Conservation (phyloP, 35 echinoderm and acorn worm genomes). For the Lytechinus variegatus region DNA sequence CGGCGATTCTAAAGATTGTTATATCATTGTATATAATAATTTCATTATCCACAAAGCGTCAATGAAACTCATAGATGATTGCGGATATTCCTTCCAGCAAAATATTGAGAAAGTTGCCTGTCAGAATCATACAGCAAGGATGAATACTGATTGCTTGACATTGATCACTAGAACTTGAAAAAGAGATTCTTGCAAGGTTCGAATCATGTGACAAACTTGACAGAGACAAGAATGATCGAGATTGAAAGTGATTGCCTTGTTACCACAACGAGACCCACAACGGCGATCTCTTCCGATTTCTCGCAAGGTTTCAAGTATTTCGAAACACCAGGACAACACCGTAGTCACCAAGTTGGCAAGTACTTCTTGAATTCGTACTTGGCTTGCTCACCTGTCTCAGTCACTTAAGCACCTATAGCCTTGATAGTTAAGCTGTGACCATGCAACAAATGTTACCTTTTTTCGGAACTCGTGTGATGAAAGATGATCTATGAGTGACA, state of each 20-base stretch:
- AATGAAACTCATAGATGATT: background rate
- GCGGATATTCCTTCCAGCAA: background rate
- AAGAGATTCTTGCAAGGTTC: background rate
- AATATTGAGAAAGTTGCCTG: background rate
- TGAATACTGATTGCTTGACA: background rate
- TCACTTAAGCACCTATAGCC: too few species aligned
- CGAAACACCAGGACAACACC: too few species aligned
- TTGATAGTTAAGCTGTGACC: too few species aligned
- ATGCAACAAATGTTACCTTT: too few species aligned
- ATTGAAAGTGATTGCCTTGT: background rate
- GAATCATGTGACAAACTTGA: background rate
- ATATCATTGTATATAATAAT: background rate
- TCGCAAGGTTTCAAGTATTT: too few species aligned
- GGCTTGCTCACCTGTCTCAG: too few species aligned
- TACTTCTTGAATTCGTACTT: too few species aligned
- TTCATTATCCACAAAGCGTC: background rate
- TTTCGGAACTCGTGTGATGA: too few species aligned
- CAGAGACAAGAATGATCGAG: background rate
- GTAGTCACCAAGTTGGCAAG: too few species aligned
- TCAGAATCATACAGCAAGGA: background rate
- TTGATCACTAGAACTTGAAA: background rate
- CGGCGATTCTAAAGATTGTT: conserved; percentile 1
- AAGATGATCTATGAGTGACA: too few species aligned
- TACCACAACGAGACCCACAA: background rate
- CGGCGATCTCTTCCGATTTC: too few species aligned